Evolutionary conservation across 2,888 invertebrate species (phyloP).

Genomic region (Idaea biselata): DNA sequence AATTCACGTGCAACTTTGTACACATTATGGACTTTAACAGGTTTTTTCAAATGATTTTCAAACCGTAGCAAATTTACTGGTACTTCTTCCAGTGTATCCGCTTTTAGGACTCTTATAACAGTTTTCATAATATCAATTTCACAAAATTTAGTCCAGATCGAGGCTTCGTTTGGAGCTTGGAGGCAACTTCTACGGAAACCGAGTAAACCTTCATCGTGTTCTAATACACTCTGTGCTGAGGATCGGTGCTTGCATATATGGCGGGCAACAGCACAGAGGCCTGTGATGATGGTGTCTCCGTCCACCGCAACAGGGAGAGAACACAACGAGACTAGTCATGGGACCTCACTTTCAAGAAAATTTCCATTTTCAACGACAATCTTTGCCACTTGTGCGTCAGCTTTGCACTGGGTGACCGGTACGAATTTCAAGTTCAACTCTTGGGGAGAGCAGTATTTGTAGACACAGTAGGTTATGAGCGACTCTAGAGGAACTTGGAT

Average conservation of each 20-base stretch:
- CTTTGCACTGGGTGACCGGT: conserved; percentile 37
- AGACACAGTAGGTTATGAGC: conserved; percentile 81
- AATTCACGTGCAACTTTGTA: conserved; percentile 85
- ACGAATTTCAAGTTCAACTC: conserved; percentile 67
- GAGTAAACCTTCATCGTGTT: conserved; percentile 79
- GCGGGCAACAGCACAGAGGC: conserved; percentile 86
- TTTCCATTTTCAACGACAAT: conserved; percentile 48
- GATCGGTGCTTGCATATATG: conserved; percentile 55
- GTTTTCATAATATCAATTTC: conserved; percentile 88
- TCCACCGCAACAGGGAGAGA: conserved; percentile 83
- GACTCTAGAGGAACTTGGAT: conserved; percentile 80
- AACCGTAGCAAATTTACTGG: conserved; percentile 88
- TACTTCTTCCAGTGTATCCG: conserved; percentile 53
- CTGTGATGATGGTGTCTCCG: conserved; percentile 85
- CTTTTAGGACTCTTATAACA: conserved; percentile 65
- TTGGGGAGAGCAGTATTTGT: conserved; percentile 79
- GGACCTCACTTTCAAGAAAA: conserved; percentile 57
- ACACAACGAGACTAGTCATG: conserved; percentile 75
- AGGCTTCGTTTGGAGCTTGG: conserved; percentile 90
- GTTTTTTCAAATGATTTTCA: conserved; percentile 91
- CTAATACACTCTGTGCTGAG: conserved; percentile 32
- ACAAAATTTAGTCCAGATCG: conserved; percentile 95
- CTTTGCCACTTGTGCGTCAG: conserved; percentile 20
- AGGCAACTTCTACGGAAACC: conserved; percentile 91
- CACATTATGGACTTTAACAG: conserved; percentile 91